Evolutionary conservation across 2,113 vertebrate genomes (phyloP).

Genomic region (Aptenodytes forsteri): DNA sequence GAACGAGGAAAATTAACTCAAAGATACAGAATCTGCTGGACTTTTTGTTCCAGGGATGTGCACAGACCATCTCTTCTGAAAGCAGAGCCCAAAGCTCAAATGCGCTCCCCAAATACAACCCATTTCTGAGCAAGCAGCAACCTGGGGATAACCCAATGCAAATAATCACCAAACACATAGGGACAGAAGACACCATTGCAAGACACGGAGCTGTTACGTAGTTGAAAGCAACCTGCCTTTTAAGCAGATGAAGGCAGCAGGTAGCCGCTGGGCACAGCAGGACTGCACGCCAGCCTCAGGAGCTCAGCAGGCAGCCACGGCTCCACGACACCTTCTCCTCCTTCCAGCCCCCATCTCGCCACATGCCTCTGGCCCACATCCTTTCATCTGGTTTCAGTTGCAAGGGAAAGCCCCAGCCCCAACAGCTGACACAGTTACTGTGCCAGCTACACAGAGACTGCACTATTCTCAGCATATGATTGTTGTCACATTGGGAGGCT

Average conservation of each 20-base stretch:
- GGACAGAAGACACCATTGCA: accelerated
- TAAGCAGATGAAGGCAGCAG: not conserved
- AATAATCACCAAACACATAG: not conserved
- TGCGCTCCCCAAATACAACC: not conserved
- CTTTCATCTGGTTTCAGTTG: not conserved
- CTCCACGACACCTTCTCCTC: not conserved
- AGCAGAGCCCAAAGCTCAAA: not conserved
- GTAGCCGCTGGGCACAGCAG: not conserved
- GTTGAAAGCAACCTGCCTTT: not conserved
- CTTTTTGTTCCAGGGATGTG: not conserved
- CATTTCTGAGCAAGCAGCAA: not conserved
- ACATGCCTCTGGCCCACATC: not conserved
- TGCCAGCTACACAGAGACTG: not conserved
- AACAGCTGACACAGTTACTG: not conserved
- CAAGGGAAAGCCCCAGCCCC: not conserved
- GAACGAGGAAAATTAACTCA: not conserved
- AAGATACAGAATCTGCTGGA: not conserved
- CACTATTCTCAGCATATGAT: not conserved
- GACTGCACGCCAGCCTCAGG: not conserved
- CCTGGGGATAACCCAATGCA: not conserved
- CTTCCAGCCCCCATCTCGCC: not conserved
- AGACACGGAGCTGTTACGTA: not conserved
- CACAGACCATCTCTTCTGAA: not conserved
- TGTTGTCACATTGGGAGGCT: not conserved
- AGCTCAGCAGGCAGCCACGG: not conserved